Percentiles rank a stretch among this genome's conserved stretches.
Conservation (phyloP, 2,888 invertebrate genomes). For the Tetanocera ferruginea region DNA sequence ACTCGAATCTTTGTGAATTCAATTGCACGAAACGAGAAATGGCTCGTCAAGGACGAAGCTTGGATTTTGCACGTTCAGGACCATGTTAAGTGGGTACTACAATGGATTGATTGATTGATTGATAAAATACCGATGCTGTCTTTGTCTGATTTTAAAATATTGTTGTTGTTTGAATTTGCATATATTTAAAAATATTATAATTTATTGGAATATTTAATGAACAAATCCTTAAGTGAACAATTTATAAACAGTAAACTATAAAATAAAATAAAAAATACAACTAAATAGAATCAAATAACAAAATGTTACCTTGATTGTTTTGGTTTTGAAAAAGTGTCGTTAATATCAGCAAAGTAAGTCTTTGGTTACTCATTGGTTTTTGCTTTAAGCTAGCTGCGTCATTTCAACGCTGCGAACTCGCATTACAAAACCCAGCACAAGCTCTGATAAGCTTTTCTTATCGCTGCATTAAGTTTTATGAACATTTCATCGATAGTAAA, state of each 20-base stretch:
- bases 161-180: neutral
- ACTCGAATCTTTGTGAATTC: slow-evolving; percentile 59
- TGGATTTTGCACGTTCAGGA: slow-evolving; percentile 56
- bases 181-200: neutral
- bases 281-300: too few relatives aligned
- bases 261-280: too few relatives aligned
- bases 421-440: too few relatives aligned
- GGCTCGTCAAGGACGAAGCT: slow-evolving; percentile 57
- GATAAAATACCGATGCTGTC: neutral
- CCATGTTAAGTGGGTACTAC: slow-evolving; percentile 50
- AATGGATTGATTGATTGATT: neutral
- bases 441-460: neutral
- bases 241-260: neutral
- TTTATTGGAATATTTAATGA: neutral
- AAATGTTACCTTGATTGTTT: too few relatives aligned
- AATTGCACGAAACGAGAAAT: slow-evolving; percentile 54
- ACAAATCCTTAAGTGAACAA: neutral
- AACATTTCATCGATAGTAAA: neutral
- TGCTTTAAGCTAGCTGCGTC: too few relatives aligned
- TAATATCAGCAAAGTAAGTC: too few relatives aligned
- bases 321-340: too few relatives aligned
- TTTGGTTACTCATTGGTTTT: too few relatives aligned
- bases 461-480: neutral
- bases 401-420: too few relatives aligned
- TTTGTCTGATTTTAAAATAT: neutral